Conservation (phyloP, 2,797 vertebrate genomes). For the Dicrostonyx torquatus region DNA sequence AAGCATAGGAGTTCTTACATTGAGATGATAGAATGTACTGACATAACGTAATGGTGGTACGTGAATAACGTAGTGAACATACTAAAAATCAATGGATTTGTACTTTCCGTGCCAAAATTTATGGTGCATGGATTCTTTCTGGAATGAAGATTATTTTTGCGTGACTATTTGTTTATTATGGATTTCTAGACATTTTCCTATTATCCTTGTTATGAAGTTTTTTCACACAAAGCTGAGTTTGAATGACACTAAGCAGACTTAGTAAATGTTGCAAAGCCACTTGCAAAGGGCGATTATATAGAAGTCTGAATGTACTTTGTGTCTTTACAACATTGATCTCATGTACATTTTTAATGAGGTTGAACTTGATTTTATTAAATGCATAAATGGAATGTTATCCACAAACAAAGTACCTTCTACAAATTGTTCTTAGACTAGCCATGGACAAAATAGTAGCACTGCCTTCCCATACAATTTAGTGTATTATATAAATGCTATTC, state of each 20-base stretch:
- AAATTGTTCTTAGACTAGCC: neutral
- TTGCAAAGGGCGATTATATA: neutral
- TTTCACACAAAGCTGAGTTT: neutral
- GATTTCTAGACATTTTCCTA: neutral
- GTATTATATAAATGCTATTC: neutral
- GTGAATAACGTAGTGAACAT: neutral
- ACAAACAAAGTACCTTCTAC: neutral
- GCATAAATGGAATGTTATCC: neutral
- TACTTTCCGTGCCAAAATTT: neutral
- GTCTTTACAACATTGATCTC: neutral
- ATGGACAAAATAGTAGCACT: neutral
- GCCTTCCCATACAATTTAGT: neutral
- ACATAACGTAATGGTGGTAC: neutral
- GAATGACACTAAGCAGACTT: neutral
- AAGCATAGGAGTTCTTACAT: neutral
- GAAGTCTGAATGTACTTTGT: neutral
- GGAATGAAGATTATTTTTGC: neutral
- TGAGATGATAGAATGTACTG: neutral
- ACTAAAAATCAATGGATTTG: neutral
- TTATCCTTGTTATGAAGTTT: neutral
- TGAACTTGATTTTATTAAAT: slow-evolving; percentile 42
- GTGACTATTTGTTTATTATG: neutral
- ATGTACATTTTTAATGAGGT: neutral
- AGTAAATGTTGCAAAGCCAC: neutral
- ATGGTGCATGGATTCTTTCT: neutral